These are phyloP conservation scores for Dendrocincla tyrannina DNA, from an alignment of 2,797 vertebrate genomes.

Conservation along the genomic window DNA sequence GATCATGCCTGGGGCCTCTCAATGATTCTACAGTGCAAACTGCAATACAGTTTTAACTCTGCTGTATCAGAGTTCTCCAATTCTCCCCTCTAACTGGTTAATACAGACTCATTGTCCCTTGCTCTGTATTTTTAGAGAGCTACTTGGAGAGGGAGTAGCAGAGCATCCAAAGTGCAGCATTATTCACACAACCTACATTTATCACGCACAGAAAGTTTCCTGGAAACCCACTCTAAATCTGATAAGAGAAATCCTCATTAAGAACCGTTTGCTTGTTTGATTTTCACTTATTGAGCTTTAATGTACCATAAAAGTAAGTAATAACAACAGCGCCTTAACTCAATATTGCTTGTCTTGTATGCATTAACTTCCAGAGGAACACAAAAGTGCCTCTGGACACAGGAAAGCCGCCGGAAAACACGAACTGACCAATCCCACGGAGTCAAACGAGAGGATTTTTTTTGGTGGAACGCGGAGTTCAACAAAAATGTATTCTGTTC, in stretches of 20 bases:
- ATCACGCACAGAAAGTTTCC: background rate
- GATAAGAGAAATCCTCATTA: conserved; percentile 48
- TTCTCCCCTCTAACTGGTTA: background rate
- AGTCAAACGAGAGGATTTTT: conserved; percentile 37
- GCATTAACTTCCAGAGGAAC: conserved; percentile 55
- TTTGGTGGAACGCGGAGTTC: conserved; percentile 18
- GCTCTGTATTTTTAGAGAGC: background rate
- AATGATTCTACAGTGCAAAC: background rate
- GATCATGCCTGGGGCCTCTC: background rate
- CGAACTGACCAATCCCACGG: conserved; percentile 19
- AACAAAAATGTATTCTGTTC: conserved; percentile 68
- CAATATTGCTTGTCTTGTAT: conserved; percentile 11
- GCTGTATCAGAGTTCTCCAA: background rate
- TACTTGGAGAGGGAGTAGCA: background rate
- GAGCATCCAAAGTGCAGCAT: background rate
- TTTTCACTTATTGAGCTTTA: conserved; percentile 43
- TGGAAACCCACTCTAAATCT: conserved; percentile 11
- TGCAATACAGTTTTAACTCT: background rate
- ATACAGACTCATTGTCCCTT: background rate
- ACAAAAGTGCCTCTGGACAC: conserved; percentile 58
- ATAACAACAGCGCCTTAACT: conserved; percentile 18
- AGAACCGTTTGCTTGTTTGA: conserved; percentile 50
- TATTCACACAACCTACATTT: background rate
- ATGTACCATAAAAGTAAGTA: conserved; percentile 25
- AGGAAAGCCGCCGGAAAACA: conserved; percentile 71